These are phyloP conservation scores for Eilema caniola DNA, from an alignment of 2,888 invertebrate genomes.

Conservation along the genomic window DNA sequence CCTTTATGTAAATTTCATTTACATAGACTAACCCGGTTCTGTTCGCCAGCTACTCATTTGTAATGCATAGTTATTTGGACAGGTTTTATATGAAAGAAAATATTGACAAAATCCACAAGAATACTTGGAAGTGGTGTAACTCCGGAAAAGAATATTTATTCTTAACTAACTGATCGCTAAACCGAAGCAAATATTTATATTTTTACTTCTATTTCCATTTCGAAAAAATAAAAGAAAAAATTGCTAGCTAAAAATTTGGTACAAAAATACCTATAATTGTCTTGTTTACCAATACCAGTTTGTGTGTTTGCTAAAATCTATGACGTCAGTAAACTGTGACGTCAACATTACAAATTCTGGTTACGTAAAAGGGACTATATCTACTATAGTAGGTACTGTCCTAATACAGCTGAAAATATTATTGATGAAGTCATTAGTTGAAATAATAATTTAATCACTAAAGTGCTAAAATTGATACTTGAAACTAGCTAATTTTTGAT, in stretches of 20 bases:
- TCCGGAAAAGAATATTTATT: background rate
- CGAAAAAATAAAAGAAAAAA: too few relatives aligned
- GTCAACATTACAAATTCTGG: background rate
- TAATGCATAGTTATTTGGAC: too few relatives aligned
- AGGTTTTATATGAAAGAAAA: too few relatives aligned
- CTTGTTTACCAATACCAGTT: background rate
- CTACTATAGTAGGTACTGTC: background rate
- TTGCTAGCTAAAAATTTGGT: background rate
- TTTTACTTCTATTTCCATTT: background rate
- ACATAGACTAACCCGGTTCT: too few relatives aligned
- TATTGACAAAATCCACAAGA: background rate
- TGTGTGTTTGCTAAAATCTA: background rate
- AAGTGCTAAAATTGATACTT: conserved; percentile 6
- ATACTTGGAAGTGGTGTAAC: background rate
- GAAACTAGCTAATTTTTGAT: background rate
- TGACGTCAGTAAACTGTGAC: background rate
- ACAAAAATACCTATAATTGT: background rate
- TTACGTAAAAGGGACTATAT: background rate
- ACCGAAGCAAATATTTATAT: background rate
- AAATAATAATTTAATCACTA: conserved; percentile 2
- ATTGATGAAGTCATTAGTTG: conserved; percentile 4
- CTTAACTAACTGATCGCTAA: background rate
- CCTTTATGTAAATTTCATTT: too few relatives aligned
- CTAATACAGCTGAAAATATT: background rate
- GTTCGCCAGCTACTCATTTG: too few relatives aligned